These are phyloP conservation scores for Phymastichus coffea DNA, from an alignment of 1,140 invertebrate species.

Conservation along the genomic window DNA sequence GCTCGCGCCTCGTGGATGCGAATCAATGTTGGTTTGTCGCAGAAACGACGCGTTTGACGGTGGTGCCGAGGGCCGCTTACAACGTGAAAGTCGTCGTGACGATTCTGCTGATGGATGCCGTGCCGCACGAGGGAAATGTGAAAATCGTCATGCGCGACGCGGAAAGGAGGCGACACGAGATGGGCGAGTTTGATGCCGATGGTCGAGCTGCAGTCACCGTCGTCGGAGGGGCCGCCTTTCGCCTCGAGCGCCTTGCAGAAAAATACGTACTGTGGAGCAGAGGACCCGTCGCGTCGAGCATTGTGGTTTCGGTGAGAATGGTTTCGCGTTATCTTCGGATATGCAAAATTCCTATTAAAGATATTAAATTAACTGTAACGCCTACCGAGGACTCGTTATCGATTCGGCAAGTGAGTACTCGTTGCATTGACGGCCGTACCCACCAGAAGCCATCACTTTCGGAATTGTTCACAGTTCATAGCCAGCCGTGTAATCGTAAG, in stretches of 20 bases:
- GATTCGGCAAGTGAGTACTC: too few species aligned
- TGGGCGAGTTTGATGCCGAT: slow-evolving; percentile 38
- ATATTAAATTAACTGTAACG: too few species aligned
- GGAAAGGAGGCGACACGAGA: slow-evolving; percentile 40
- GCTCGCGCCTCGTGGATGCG: too few species aligned
- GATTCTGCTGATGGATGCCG: slow-evolving; percentile 31
- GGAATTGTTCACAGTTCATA: slow-evolving; percentile 31
- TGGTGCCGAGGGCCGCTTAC: slow-evolving; percentile 50
- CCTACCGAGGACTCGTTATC: too few species aligned
- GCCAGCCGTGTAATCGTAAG: slow-evolving; percentile 31
- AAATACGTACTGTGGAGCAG: slow-evolving; percentile 57
- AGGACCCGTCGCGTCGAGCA: slow-evolving; percentile 61
- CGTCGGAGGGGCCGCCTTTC: slow-evolving; percentile 59
- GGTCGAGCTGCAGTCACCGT: slow-evolving; percentile 40
- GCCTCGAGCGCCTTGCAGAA: slow-evolving; percentile 53
- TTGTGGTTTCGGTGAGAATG: slow-evolving; percentile 62
- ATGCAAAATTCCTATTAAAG: too few species aligned
- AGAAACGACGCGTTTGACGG: slow-evolving; percentile 59
- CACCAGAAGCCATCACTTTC: not conserved
- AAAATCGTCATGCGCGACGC: slow-evolving; percentile 45
- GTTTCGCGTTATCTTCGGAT: too few species aligned
- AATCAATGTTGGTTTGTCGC: too few species aligned
- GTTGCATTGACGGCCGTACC: too few species aligned
- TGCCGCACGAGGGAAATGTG: slow-evolving; percentile 31
- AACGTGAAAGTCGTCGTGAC: slow-evolving; percentile 50